These are phyloP conservation scores for Gobionotothen gibberifrons DNA, from an alignment of 2,797 vertebrate genomes.

Conservation along the genomic window DNA sequence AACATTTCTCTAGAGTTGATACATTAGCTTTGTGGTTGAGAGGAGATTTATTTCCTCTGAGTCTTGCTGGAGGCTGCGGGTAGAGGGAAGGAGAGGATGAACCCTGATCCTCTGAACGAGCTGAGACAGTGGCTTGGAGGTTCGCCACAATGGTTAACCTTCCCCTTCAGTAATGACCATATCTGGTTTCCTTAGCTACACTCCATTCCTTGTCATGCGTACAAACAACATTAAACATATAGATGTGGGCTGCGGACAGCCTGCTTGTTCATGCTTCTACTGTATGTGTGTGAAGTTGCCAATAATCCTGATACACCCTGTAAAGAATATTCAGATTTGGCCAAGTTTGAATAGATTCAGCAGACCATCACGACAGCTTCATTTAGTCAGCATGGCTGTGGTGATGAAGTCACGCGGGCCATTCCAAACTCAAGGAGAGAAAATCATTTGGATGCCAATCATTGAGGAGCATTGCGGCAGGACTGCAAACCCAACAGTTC, in stretches of 20 bases:
- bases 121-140: conserved; percentile 83
- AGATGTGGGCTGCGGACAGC: conserved; percentile 40
- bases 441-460: conserved; percentile 35
- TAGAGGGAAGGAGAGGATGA: conserved; percentile 55
- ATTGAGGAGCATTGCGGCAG: conserved; percentile 11
- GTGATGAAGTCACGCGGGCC: conserved; percentile 45
- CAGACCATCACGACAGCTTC: conserved; percentile 59
- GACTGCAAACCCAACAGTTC: conserved; percentile 41
- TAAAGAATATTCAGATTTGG: conserved; percentile 44
- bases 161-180: conserved; percentile 77
- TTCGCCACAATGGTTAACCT: conserved; percentile 82
- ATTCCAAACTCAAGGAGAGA: conserved; percentile 33
- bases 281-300: conserved; percentile 16
- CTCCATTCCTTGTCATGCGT: conserved; percentile 46
- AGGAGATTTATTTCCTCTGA: conserved; percentile 54
- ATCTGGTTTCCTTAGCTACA: conserved; percentile 78
- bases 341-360: conserved; percentile 61
- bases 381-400: conserved; percentile 39
- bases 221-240: conserved; percentile 57
- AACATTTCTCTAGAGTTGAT: conserved; percentile 34
- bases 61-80: conserved; percentile 65
- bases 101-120: conserved; percentile 63
- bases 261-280: conserved; percentile 41
- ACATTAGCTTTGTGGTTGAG: conserved; percentile 58
- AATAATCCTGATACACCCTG: conserved; percentile 50